Base-by-base conservation (phyloP, 2,888 invertebrate genomes). In the Drosophila ezoana region DNA sequence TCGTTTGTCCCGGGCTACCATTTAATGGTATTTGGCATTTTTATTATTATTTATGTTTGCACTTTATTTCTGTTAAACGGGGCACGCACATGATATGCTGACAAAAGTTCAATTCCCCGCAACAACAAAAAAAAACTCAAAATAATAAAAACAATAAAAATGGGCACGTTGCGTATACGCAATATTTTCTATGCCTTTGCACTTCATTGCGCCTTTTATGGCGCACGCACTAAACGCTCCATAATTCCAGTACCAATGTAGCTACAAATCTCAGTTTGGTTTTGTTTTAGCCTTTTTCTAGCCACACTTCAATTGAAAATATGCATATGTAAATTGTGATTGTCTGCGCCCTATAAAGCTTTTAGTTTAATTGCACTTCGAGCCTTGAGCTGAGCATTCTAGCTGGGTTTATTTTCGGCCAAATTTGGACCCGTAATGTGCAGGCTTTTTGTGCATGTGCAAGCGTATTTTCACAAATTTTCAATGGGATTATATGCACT, bases 261-360 rank as follows among this genome's bases (percentile, higher is more conserved):
- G 32, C 37, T 47, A 67, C 65, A 79, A 86, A 85, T 79, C 75
- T 61, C 53, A 16, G 49, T 32, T n/a, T 13, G 28, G 9, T 11
- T 18, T 13, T 33, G 47, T n/a, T 44, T 11, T 35, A 58, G 35
- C 20, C 49, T 44, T 44, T 62, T 59, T 72, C 32, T 13, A 14
- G 28, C 23, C 37, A 2, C 32, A 64, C 47, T 52, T 28, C 58
- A 57, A 64, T 70, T 47, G 44, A 63, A 69, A 85, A 69, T 71
- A 70, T 72, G 71, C 77, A 86, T 81, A 85, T 85, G 76, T 75
- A 65, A 61, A 73, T 72, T 73, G 71, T 64, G 38, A 75, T 71
- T 75, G 70, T 69, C 53, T 59, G 56, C 67, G 65, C 68, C 59
- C 48, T 68, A 74, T 79, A 85, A 81, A 84, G 81, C 74, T 85